Evolutionary conservation across 2,888 invertebrate genomes (phyloP).

Genomic region (Ophion ellenae): DNA sequence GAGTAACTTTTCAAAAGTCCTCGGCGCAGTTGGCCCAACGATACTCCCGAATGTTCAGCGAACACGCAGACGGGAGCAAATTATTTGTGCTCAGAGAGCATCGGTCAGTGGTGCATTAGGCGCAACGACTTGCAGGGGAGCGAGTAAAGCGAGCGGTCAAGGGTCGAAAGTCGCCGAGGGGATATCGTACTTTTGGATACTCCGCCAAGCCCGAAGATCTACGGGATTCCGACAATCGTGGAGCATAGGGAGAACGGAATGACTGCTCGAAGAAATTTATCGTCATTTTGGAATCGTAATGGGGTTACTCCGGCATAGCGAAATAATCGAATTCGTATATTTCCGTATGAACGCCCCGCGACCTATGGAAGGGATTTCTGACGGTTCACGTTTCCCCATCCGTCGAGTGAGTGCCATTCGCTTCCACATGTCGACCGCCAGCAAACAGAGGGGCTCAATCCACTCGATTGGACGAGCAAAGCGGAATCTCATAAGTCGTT

Average conservation of each 20-base stretch:
- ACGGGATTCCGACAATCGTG: neutral
- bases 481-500: conserved; percentile 24
- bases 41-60: neutral
- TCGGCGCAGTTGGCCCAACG: conserved; percentile 38
- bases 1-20: conserved; percentile 21
- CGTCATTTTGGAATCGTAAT: conserved; percentile 52
- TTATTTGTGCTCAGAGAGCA: conserved; percentile 39
- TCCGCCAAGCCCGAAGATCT: neutral
- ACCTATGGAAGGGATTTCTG: conserved; percentile 22
- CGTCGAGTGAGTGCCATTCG: conserved; percentile 34
- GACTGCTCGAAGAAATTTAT: conserved; percentile 48
- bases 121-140: neutral
- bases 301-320: conserved; percentile 34
- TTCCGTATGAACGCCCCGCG: conserved; percentile 39
- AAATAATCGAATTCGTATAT: conserved; percentile 46
- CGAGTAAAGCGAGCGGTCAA: neutral
- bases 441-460: conserved; percentile 27
- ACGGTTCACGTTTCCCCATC: conserved; percentile 26
- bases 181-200: neutral
- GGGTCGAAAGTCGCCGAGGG: conserved; percentile 25
- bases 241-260: conserved; percentile 55
- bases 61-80: conserved; percentile 23
- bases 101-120: conserved; percentile 15
- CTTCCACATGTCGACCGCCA: conserved; percentile 8
- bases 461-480: conserved; percentile 37